These are phyloP conservation scores for Labrus mixtus DNA, from an alignment of 2,113 vertebrate species.

Conservation along the genomic window DNA sequence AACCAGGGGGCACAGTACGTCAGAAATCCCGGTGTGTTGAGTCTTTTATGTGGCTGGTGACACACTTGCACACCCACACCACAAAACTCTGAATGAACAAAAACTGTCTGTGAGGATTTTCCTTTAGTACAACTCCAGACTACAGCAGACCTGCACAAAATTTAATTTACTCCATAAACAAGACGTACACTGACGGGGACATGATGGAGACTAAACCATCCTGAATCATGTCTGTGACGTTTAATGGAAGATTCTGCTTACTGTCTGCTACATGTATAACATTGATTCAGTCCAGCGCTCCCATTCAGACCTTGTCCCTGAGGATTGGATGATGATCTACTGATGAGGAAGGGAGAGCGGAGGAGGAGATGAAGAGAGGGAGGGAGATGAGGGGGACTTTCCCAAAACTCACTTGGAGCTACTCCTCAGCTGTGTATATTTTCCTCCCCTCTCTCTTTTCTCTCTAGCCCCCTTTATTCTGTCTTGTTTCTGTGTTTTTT, in stretches of 20 bases:
- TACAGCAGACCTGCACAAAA: constrained; percentile 32
- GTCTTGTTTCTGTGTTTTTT: neutral
- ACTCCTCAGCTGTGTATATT: constrained; percentile 31
- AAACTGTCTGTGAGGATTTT: constrained; percentile 41
- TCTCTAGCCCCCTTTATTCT: neutral
- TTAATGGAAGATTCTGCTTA: constrained; percentile 26
- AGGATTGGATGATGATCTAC: constrained; percentile 32
- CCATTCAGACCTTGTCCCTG: constrained; percentile 43
- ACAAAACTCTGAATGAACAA: constrained; percentile 53
- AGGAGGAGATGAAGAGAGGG: constrained; percentile 12
- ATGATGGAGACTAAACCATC: constrained; percentile 26
- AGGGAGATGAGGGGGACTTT: constrained; percentile 38
- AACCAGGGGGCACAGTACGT: constrained; percentile 24
- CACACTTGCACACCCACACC: constrained; percentile 36
- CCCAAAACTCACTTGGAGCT: constrained; percentile 33
- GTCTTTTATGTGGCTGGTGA: constrained; percentile 63
- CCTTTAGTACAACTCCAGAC: constrained; percentile 45
- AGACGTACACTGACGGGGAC: constrained; percentile 24
- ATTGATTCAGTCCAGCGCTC: constrained; percentile 42
- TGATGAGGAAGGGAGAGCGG: constrained; percentile 22
- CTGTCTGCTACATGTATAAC: constrained; percentile 25
- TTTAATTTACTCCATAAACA: constrained; percentile 36
- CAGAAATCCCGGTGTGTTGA: constrained; percentile 45
- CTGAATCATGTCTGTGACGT: constrained; percentile 5
- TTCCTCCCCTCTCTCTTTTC: neutral